phyloP scores from a whole-genome alignment of 1,140 invertebrate genomes.

The Ptiloglossa arizonensis region DNA sequence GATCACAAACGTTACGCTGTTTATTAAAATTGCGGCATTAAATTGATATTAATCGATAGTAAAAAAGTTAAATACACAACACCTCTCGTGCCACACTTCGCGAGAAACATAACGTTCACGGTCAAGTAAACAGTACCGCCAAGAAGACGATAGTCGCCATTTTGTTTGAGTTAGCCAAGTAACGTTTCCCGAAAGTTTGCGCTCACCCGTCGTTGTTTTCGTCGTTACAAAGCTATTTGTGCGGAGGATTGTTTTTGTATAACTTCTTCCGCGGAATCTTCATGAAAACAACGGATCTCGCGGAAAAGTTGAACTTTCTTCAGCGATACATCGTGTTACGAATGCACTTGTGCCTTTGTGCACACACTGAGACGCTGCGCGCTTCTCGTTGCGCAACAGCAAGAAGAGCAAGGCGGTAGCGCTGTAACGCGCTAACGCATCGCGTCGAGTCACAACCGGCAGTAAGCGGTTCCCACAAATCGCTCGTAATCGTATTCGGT shows the following conservation, averaged over 20 bases:
- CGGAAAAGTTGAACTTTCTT: constrained; percentile 51
- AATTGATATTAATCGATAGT: not conserved
- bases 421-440: not conserved
- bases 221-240: constrained; percentile 17
- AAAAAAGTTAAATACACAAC: constrained; percentile 28
- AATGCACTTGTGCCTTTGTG: constrained; percentile 52
- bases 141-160: constrained; percentile 65
- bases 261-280: constrained; percentile 27
- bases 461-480: not conserved
- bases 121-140: constrained; percentile 70
- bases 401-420: constrained; percentile 24
- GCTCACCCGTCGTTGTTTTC: constrained; percentile 47
- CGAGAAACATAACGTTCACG: constrained; percentile 46
- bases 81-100: constrained; percentile 23
- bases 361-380: constrained; percentile 69
- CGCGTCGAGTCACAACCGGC: too few relatives aligned
- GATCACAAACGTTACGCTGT: not conserved
- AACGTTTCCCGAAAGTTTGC: constrained; percentile 30
- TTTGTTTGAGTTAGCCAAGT: constrained; percentile 68
- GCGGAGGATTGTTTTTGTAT: not conserved
- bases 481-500: not conserved
- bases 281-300: constrained; percentile 44
- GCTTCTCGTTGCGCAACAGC: constrained; percentile 69
- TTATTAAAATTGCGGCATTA: not conserved
- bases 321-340: constrained; percentile 64